Evolutionary conservation across 2,797 vertebrate genomes (phyloP).

Genomic region (Sebastes steindachneri): DNA sequence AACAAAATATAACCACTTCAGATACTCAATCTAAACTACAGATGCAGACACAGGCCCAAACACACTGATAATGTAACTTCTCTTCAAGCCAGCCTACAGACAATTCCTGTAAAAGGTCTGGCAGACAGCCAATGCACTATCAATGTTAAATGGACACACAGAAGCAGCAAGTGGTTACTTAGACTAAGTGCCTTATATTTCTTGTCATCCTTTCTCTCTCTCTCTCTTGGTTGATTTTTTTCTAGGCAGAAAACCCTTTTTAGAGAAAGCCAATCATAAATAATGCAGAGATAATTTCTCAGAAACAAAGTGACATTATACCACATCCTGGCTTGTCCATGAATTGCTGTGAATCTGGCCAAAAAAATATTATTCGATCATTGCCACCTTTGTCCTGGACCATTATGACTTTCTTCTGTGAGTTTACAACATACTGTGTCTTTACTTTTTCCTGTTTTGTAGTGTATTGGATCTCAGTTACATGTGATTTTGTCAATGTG

Average conservation of each 20-base stretch:
- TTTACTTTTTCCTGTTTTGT: background rate
- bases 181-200: slow-evolving; percentile 57
- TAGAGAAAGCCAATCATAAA: slow-evolving; percentile 28
- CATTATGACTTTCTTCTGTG: background rate
- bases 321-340: background rate
- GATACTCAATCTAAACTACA: background rate
- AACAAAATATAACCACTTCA: slow-evolving; percentile 7
- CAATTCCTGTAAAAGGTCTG: slow-evolving; percentile 58
- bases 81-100: slow-evolving; percentile 26
- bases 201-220: slow-evolving; percentile 9
- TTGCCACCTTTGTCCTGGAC: background rate
- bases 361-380: background rate
- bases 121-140: slow-evolving; percentile 30
- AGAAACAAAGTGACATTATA: slow-evolving; percentile 1
- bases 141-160: slow-evolving; percentile 20
- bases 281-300: slow-evolving; percentile 22
- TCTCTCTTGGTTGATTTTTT: background rate
- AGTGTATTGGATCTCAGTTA: background rate
- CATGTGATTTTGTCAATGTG: background rate
- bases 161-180: slow-evolving; percentile 43
- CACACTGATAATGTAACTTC: slow-evolving; percentile 6
- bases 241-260: slow-evolving; percentile 18
- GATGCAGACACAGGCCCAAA: background rate
- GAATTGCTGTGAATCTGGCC: background rate
- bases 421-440: background rate